A percentile compares a stretch with the other conserved stretches of the same genome.
These are phyloP conservation scores for Pristionchus pacificus DNA, from an alignment of 1,140 invertebrate genomes.

Conservation along the genomic window DNA sequence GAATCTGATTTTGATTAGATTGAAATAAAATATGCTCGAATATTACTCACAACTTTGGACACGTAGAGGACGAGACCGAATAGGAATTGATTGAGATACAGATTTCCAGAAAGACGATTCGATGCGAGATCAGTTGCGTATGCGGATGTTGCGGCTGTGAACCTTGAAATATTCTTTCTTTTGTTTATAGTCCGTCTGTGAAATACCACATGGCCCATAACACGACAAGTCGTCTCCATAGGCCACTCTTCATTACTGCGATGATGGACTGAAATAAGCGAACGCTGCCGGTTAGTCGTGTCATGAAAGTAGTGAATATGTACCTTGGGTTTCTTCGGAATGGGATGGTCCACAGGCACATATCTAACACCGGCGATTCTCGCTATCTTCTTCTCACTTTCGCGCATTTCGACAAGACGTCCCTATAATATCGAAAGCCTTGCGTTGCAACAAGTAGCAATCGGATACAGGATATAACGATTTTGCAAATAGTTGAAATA, in stretches of 20 bases:
- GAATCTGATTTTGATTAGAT: not conserved
- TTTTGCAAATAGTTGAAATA: not conserved
- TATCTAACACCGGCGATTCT: not conserved
- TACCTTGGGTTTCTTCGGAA: not conserved
- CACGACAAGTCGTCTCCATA: conserved; percentile 30
- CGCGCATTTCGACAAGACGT: not conserved
- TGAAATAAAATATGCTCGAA: not conserved
- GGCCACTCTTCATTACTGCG: conserved; percentile 18
- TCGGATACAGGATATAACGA: no score
- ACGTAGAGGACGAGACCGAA: conserved; percentile 50
- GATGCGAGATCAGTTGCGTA: conserved; percentile 56
- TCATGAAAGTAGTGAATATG: no score
- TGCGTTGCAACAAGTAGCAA: no score
- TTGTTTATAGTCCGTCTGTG: no score
- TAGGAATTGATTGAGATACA: conserved; percentile 54
- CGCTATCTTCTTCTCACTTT: not conserved
- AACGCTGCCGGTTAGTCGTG: not conserved
- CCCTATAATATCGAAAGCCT: not conserved
- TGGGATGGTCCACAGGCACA: not conserved
- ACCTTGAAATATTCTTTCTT: no score
- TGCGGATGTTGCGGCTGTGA: conserved; percentile 32
- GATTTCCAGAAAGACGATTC: conserved; percentile 46
- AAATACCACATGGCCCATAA: conserved; percentile 48
- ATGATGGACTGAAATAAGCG: conserved; percentile 1
- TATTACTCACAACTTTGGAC: conserved; percentile 47